phyloP scores from a whole-genome alignment of 2,113 vertebrate genomes.

The Carettochelys insculpta region DNA sequence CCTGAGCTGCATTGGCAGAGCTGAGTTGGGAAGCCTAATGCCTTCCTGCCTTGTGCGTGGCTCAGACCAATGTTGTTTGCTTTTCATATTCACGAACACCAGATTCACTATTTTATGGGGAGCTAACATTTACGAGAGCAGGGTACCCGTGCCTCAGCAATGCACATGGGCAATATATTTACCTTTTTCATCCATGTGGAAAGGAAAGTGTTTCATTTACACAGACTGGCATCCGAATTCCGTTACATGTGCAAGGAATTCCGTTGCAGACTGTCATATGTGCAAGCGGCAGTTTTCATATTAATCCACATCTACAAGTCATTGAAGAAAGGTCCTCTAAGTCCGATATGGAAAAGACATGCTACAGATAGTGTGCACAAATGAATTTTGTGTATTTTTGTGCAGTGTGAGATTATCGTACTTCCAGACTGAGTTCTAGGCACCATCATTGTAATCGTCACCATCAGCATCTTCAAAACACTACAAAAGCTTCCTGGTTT shows the following conservation, averaged over 20 bases:
- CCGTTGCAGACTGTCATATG: not conserved
- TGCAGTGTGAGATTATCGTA: fast-evolving
- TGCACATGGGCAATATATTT: not conserved
- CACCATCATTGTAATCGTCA: not conserved
- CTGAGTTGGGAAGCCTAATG: not conserved
- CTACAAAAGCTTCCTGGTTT: not conserved
- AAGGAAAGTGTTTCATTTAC: not conserved
- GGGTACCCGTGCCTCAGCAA: not conserved
- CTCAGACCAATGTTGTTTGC: not conserved
- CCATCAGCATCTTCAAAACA: not conserved
- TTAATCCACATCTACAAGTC: not conserved
- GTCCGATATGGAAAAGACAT: fast-evolving
- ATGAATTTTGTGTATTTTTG: not conserved
- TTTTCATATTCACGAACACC: not conserved
- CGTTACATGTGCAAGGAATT: not conserved
- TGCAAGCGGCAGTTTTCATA: not conserved
- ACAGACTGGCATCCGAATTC: not conserved
- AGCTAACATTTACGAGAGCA: not conserved
- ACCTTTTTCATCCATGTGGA: fast-evolving
- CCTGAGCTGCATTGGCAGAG: not conserved
- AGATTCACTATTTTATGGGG: not conserved
- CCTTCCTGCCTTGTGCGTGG: fast-evolving
- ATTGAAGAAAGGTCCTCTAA: not conserved
- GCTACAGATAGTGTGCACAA: not conserved
- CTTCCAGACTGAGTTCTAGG: not conserved